phyloP scores from a whole-genome alignment of 2,797 vertebrate genomes.

The Delichon dasypus region DNA sequence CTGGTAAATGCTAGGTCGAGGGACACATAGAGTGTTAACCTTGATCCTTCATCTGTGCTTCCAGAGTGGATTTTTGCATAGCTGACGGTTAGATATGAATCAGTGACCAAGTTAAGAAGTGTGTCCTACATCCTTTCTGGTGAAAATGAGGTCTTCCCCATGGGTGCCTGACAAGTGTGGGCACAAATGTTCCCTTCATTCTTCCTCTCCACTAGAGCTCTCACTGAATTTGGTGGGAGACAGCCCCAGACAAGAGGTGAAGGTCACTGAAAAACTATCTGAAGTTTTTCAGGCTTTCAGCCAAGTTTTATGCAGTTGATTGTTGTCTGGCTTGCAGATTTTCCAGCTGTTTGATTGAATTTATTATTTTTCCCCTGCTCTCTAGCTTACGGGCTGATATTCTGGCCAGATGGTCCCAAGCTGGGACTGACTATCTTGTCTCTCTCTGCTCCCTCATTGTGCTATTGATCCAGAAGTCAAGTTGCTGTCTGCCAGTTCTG shows the following conservation, averaged over 20 bases:
- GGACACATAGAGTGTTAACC: not conserved
- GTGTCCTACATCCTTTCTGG: accelerated
- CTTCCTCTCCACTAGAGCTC: not conserved
- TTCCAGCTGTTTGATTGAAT: conserved; percentile 25
- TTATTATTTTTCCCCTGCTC: not conserved
- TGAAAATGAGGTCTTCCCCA: not conserved
- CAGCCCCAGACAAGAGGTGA: not conserved
- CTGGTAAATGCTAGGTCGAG: not conserved
- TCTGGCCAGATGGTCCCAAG: not conserved
- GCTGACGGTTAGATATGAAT: not conserved
- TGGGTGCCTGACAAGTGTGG: not conserved
- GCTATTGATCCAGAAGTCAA: not conserved
- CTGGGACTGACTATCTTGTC: not conserved
- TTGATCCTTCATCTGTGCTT: not conserved
- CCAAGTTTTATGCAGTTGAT: not conserved
- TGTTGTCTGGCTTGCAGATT: not conserved
- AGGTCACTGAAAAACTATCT: not conserved
- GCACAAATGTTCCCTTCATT: not conserved
- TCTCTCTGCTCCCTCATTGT: not conserved
- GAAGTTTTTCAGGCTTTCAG: not conserved
- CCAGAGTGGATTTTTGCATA: not conserved
- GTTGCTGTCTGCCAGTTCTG: not conserved
- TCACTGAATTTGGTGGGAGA: not conserved
- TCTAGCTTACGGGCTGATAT: not conserved
- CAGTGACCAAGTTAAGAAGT: not conserved